These are phyloP conservation scores for Gallirallus australis DNA, from an alignment of 2,797 vertebrate species.

Conservation along the genomic window DNA sequence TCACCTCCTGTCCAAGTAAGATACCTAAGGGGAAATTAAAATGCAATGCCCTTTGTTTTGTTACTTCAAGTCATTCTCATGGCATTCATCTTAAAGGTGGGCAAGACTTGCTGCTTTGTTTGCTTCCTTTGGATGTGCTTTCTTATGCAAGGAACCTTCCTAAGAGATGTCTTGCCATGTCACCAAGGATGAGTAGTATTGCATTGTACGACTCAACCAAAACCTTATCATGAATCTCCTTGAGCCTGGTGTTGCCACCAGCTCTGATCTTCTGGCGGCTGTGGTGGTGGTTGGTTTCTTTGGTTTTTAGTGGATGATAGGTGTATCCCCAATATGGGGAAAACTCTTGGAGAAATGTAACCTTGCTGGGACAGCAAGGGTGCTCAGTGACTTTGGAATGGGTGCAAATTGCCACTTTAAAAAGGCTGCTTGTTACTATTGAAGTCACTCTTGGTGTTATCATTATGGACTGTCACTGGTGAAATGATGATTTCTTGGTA, in stretches of 20 bases:
- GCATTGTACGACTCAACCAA: accelerated
- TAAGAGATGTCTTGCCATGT: neutral
- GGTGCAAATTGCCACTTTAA: neutral
- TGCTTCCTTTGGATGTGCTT: neutral
- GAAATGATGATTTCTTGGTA: neutral
- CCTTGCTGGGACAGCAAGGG: neutral
- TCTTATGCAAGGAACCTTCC: neutral
- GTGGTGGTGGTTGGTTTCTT: neutral
- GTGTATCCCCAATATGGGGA: neutral
- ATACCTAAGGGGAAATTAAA: neutral
- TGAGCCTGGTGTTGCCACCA: neutral
- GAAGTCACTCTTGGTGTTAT: neutral
- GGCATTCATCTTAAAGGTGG: neutral
- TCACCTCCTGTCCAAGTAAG: neutral
- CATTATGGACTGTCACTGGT: accelerated
- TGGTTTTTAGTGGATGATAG: neutral
- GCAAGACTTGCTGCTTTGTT: neutral
- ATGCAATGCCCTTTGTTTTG: neutral
- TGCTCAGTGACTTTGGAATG: neutral
- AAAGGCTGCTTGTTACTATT: neutral
- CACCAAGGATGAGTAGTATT: neutral
- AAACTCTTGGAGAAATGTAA: neutral
- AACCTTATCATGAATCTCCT: neutral
- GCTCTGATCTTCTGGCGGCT: neutral
- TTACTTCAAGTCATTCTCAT: neutral